Conservation (phyloP, 2,888 invertebrate species). For the Rotaria socialis region DNA sequence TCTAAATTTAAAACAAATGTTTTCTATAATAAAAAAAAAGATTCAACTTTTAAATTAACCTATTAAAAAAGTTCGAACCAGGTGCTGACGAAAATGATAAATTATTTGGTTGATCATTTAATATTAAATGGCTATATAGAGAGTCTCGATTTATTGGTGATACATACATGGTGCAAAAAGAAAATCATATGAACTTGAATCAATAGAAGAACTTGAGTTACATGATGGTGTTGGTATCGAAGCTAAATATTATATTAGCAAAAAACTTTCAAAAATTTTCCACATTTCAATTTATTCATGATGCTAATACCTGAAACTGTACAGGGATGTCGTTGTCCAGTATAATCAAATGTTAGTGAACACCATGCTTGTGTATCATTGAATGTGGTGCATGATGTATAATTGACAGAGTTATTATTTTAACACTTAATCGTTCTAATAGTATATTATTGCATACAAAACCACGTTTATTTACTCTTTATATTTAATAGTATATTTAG, state of each 20-base stretch:
- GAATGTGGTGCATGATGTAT: conserved; percentile 21
- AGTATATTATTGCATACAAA: no score
- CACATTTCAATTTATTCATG: no score
- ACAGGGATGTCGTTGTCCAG: conserved; percentile 23
- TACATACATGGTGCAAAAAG: conserved; percentile 2
- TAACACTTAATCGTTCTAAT: conserved; percentile 38
- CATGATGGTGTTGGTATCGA: background rate
- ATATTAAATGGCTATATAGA: background rate
- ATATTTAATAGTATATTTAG: no score
- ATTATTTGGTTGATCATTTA: background rate
- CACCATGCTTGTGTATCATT: conserved; percentile 37
- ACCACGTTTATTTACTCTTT: no score
- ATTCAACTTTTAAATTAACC: background rate
- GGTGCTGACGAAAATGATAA: background rate
- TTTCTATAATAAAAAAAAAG: conserved; percentile 6
- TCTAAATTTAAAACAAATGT: background rate
- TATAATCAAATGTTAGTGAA: conserved; percentile 13
- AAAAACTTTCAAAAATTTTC: background rate
- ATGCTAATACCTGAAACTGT: background rate
- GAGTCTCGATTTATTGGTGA: conserved; percentile 33
- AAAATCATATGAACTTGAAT: background rate
- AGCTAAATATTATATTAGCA: background rate
- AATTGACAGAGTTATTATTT: background rate
- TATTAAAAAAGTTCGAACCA: conserved; percentile 27
- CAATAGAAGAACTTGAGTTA: background rate